Evolutionary conservation across 2,113 vertebrate species (phyloP).

Genomic region (Anguilla rostrata): DNA sequence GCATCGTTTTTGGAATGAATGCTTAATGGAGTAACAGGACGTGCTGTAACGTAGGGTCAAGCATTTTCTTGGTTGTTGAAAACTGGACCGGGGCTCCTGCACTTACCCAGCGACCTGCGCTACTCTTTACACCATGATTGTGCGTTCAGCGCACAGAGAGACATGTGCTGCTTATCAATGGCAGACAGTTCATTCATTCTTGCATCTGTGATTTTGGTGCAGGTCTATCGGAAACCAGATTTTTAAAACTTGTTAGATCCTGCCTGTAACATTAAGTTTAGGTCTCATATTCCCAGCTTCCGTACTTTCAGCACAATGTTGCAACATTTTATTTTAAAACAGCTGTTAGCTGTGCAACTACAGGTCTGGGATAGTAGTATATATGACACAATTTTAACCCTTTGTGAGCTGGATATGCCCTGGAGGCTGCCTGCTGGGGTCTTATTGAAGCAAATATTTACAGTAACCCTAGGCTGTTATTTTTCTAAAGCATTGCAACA

Average conservation of each 20-base stretch:
- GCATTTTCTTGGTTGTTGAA: too few species aligned
- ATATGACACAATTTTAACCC: neutral
- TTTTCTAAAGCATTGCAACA: neutral
- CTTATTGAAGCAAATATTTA: neutral
- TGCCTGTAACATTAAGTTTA: neutral
- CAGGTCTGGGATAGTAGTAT: neutral
- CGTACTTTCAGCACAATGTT: neutral
- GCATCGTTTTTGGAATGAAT: neutral
- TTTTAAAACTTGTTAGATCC: neutral
- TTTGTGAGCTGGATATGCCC: neutral
- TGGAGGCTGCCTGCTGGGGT: neutral
- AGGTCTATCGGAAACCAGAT: too few species aligned
- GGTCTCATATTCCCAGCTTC: neutral
- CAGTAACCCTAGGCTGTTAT: neutral
- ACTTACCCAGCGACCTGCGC: too few species aligned
- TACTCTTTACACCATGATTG: too few species aligned
- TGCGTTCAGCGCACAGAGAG: too few species aligned
- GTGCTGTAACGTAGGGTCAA: neutral
- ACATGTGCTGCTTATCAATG: too few species aligned
- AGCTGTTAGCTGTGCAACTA: neutral
- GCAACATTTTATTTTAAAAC: neutral
- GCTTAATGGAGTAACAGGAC: neutral
- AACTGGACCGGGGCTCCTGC: too few species aligned
- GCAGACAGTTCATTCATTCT: too few species aligned
- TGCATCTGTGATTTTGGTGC: too few species aligned